Conservation (phyloP, 2,113 vertebrate species). For the Panthera leo region DNA sequence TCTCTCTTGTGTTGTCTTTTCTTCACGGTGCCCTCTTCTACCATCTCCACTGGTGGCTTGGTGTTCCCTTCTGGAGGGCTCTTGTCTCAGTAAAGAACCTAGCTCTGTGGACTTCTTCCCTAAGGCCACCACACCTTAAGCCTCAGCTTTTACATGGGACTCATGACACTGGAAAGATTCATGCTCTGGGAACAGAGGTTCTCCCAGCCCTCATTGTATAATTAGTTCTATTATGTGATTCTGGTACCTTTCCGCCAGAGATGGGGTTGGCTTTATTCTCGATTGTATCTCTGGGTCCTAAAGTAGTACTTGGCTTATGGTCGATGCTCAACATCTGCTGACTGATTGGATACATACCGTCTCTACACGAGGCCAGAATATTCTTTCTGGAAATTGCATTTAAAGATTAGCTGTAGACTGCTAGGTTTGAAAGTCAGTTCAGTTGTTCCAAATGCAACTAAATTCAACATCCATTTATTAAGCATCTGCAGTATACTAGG, state of each 20-base stretch:
- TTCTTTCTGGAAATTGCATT: neutral
- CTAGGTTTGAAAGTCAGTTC: neutral
- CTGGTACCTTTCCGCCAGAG: neutral
- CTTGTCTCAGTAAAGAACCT: neutral
- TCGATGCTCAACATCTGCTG: neutral
- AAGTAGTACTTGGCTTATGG: neutral
- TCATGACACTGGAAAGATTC: neutral
- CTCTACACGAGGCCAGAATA: neutral
- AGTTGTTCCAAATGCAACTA: neutral
- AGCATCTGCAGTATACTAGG: neutral
- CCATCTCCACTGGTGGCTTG: neutral
- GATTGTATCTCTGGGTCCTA: neutral
- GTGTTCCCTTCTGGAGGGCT: neutral
- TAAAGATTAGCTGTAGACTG: neutral
- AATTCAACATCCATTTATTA: neutral
- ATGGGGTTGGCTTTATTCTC: neutral
- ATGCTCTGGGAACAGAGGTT: neutral
- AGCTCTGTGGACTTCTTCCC: no score
- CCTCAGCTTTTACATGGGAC: neutral
- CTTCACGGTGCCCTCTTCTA: neutral
- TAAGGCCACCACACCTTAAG: neutral
- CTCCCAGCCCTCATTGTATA: fast-evolving
- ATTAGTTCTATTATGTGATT: fast-evolving
- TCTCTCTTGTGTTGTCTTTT: neutral
- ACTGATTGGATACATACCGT: neutral